These are phyloP conservation scores for Archivesica marissinica DNA, from an alignment of 1,140 invertebrate genomes.

Conservation along the genomic window DNA sequence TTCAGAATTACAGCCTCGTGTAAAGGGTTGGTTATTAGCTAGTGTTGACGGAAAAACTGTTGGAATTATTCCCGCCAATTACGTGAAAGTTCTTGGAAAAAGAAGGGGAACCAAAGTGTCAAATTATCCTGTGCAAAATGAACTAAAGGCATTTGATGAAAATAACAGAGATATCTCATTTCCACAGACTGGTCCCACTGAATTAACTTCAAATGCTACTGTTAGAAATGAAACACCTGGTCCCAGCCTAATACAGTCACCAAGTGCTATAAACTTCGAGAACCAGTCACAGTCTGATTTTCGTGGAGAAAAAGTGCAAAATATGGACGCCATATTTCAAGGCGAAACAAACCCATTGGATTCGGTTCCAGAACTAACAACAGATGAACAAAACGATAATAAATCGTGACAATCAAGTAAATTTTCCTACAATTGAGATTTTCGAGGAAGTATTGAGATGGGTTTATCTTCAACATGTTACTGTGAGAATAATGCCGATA, in stretches of 20 bases:
- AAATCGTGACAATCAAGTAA: not conserved
- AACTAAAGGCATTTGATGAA: conserved; percentile 24
- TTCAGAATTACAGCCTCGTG: conserved; percentile 88
- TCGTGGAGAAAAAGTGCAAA: conserved; percentile 22
- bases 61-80: conserved; percentile 92
- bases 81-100: conserved; percentile 87
- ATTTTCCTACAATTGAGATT: not conserved
- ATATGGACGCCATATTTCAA: conserved; percentile 34
- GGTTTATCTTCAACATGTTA: not conserved
- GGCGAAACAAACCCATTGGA: conserved; percentile 29
- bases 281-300: conserved; percentile 21
- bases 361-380: conserved; percentile 22
- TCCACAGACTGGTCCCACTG: not conserved
- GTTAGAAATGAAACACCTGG: not conserved
- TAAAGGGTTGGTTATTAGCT: conserved; percentile 85
- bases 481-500: too few species aligned
- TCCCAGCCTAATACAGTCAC: conserved; percentile 12
- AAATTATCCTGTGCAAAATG: conserved; percentile 43
- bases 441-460: not conserved
- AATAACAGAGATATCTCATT: not conserved
- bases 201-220: not conserved
- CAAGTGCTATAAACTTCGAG: conserved; percentile 49
- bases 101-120: conserved; percentile 69
- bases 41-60: conserved; percentile 87
- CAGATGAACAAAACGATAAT: not conserved